Percentiles rank a stretch among this genome's conserved stretches.
These are phyloP conservation scores for Amiota minor DNA, from an alignment of 2,888 invertebrate species.

Conservation along the genomic window DNA sequence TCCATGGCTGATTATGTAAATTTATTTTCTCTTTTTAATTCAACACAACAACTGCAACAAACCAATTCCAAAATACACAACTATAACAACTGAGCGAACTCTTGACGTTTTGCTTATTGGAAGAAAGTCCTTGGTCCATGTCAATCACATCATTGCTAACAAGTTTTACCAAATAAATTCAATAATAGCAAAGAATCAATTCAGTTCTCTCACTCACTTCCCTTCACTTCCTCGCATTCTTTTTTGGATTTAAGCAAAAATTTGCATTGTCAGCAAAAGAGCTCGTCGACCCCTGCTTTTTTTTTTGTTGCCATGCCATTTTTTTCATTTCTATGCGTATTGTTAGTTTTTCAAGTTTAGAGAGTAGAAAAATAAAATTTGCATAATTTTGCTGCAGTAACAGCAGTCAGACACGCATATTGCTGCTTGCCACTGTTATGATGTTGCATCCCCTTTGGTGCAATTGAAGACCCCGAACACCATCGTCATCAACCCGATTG, in stretches of 20 bases:
- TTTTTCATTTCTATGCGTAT: slow-evolving; percentile 21
- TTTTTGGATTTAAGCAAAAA: slow-evolving; percentile 32
- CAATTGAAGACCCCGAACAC: background rate
- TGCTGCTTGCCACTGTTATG: background rate
- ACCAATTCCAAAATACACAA: background rate
- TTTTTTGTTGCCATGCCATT: background rate
- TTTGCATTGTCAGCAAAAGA: slow-evolving; percentile 47
- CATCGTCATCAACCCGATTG: background rate
- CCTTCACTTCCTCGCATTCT: background rate
- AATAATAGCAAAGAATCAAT: slow-evolving; percentile 34
- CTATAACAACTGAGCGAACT: slow-evolving; percentile 13
- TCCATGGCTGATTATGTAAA: slow-evolving; percentile 58
- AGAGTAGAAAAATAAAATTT: slow-evolving; percentile 23
- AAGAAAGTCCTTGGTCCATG: background rate
- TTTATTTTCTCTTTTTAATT: slow-evolving; percentile 22
- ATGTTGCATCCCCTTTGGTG: slow-evolving; percentile 7
- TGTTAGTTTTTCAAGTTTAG: slow-evolving; percentile 23
- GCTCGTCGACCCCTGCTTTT: slow-evolving; percentile 16
- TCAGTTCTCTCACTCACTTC: background rate
- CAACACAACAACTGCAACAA: too few species aligned
- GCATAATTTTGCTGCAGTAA: slow-evolving; percentile 29
- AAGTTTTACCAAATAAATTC: slow-evolving; percentile 40
- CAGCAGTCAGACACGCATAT: slow-evolving; percentile 1
- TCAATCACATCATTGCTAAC: slow-evolving; percentile 38
- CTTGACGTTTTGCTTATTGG: slow-evolving; percentile 27